Conservation (phyloP, 1,140 invertebrate species). For the Polypedilum pembai region DNA sequence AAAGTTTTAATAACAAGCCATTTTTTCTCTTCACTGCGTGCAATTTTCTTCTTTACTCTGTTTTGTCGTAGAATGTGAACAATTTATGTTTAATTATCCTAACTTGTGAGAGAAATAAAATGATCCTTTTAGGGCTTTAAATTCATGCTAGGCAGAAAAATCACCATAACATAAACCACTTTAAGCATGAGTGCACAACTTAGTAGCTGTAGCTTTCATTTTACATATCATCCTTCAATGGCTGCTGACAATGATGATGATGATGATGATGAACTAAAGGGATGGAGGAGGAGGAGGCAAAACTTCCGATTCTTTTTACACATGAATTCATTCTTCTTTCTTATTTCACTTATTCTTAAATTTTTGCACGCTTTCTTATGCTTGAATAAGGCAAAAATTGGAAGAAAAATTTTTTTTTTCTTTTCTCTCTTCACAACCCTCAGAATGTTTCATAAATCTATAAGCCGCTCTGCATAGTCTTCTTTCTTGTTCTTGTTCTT, state of each 20-base stretch:
- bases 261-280: not conserved
- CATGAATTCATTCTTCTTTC: not conserved
- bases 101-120: conserved; percentile 4
- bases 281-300: not conserved
- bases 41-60: not conserved
- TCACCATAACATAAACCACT: not conserved
- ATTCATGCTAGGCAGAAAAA: not conserved
- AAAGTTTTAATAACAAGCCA: conserved; percentile 2
- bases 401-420: not conserved
- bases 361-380: not conserved
- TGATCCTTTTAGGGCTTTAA: not conserved
- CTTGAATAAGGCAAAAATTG: not conserved
- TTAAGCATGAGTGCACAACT: conserved; percentile 7
- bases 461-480: not conserved
- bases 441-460: conserved; percentile 9
- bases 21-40: not conserved
- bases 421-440: not conserved
- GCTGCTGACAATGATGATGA: not conserved
- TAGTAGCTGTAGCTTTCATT: conserved; percentile 4
- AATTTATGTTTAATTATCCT: conserved; percentile 27
- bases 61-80: not conserved
- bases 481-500: not conserved
- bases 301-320: not conserved
- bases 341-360: not conserved
- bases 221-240: not conserved